Conservation (phyloP, 2,888 invertebrate species). For the Linnaemya vulpina region DNA sequence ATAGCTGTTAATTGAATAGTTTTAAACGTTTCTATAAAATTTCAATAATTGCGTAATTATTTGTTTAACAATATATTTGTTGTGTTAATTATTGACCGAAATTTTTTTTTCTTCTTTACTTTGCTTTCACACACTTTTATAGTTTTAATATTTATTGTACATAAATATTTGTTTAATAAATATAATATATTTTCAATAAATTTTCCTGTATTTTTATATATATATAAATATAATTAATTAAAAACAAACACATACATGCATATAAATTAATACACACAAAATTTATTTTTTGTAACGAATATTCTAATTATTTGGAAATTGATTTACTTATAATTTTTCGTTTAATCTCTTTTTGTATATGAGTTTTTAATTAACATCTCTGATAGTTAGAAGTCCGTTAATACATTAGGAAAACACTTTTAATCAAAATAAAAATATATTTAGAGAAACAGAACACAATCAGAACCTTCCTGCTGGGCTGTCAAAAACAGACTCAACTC, state of each 20-base stretch:
- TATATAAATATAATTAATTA: conserved; percentile 30
- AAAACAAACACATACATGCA: conserved; percentile 17
- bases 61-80: conserved; percentile 24
- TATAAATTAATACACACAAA: conserved; percentile 7
- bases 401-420: conserved; percentile 40
- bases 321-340: conserved; percentile 12
- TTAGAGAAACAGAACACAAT: conserved; percentile 40
- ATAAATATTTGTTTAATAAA: conserved; percentile 48
- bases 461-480: conserved; percentile 81
- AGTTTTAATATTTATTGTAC: conserved; percentile 34
- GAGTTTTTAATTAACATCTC: conserved; percentile 52
- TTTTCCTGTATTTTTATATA: conserved; percentile 17
- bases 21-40: conserved; percentile 9
- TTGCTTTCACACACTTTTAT: neutral
- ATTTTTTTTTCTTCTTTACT: neutral
- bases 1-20: neutral
- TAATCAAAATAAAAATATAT: neutral
- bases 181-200: conserved; percentile 26
- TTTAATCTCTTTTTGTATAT: neutral
- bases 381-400: conserved; percentile 35
- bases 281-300: conserved; percentile 5
- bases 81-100: conserved; percentile 38
- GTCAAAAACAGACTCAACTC: conserved; percentile 80
- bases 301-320: conserved; percentile 17
- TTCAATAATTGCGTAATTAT: conserved; percentile 35